These are phyloP conservation scores for Caranx melampygus DNA, from an alignment of 2,113 vertebrate genomes.

Conservation along the genomic window DNA sequence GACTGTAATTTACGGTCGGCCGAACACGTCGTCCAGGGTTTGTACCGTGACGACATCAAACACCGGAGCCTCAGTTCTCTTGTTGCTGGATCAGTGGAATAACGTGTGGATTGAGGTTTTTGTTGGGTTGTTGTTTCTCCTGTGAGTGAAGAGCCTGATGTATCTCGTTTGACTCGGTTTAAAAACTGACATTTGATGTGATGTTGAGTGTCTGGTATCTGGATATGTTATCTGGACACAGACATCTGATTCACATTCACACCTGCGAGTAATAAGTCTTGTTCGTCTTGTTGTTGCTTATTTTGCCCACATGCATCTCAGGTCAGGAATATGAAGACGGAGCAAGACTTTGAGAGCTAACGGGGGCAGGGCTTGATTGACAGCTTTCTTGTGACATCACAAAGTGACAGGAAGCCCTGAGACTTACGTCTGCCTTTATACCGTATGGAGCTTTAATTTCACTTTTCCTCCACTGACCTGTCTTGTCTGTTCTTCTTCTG, in stretches of 20 bases:
- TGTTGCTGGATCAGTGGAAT: conserved; percentile 21
- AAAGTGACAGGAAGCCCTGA: too few species aligned
- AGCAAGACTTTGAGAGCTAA: not conserved
- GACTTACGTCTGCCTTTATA: too few species aligned
- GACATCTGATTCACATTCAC: not conserved
- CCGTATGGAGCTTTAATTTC: too few species aligned
- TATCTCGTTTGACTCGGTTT: not conserved
- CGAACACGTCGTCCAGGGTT: conserved; percentile 7
- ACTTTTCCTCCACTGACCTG: too few species aligned
- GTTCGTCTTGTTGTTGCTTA: not conserved
- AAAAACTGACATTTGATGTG: not conserved
- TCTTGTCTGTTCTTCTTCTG: too few species aligned
- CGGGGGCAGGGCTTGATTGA: too few species aligned
- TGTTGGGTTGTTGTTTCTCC: not conserved
- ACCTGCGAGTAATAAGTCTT: too few species aligned
- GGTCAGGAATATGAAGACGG: too few species aligned
- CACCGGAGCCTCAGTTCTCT: not conserved
- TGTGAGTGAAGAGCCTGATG: not conserved
- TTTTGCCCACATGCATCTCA: not conserved
- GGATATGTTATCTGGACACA: not conserved
- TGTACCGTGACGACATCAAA: conserved; percentile 1
- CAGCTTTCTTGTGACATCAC: too few species aligned
- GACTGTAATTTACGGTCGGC: conserved; percentile 10
- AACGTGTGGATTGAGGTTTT: conserved; percentile 31
- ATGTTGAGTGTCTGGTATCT: not conserved